Conservation (phyloP, 2,888 invertebrate genomes). For the Xylocampa areola region DNA sequence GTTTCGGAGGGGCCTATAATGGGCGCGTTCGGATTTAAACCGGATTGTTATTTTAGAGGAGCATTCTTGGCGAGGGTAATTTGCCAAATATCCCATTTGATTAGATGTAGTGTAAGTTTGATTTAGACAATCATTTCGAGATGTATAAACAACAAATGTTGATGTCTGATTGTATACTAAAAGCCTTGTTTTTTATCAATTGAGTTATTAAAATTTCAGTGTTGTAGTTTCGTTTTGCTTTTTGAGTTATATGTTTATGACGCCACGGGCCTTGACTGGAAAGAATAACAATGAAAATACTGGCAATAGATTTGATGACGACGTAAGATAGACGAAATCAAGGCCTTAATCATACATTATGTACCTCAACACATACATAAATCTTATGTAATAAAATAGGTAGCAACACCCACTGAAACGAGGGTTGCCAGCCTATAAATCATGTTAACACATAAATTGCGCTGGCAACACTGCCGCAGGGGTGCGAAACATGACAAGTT, state of each 20-base stretch:
- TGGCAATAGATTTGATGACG: no score
- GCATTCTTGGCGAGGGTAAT: slow-evolving; percentile 50
- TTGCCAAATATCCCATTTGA: slow-evolving; percentile 53
- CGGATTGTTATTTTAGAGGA: slow-evolving; percentile 77
- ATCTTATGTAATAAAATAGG: slow-evolving; percentile 47
- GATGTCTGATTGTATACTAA: no score
- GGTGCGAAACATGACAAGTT: slow-evolving; percentile 75
- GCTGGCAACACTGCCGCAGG: slow-evolving; percentile 77
- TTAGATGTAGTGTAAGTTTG: slow-evolving; percentile 37
- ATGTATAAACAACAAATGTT: slow-evolving; percentile 15
- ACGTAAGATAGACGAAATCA: no score
- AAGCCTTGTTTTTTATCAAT: no score
- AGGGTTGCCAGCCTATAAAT: slow-evolving; percentile 79
- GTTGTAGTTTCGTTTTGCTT: no score
- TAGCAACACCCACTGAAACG: slow-evolving; percentile 61
- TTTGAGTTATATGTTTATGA: no score
- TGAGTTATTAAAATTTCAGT: no score
- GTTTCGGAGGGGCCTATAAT: slow-evolving; percentile 76
- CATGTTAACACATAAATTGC: slow-evolving; percentile 89
- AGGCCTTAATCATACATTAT: not conserved
- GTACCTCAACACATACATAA: slow-evolving; percentile 1
- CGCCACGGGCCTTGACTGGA: no score
- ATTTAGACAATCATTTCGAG: slow-evolving; percentile 22
- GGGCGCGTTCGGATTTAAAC: slow-evolving; percentile 78
- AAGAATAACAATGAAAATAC: no score